These are phyloP conservation scores for Dynastes maya DNA, from an alignment of 2,888 invertebrate genomes.

Conservation along the genomic window DNA sequence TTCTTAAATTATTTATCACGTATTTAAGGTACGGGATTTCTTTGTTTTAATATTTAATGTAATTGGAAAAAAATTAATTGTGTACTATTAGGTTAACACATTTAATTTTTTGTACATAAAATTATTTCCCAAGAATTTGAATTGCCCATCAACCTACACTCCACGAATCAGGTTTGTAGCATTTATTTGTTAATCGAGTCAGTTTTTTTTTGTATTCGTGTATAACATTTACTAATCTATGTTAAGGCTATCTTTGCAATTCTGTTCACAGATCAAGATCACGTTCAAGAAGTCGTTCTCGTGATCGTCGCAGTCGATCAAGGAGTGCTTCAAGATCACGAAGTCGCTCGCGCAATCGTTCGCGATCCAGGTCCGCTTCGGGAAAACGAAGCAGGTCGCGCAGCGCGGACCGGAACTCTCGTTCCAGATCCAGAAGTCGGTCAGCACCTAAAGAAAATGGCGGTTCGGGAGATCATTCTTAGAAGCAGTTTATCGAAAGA, in stretches of 20 bases:
- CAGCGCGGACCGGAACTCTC: slow-evolving; percentile 65
- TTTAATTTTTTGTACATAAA: slow-evolving; percentile 4
- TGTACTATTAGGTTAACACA: neutral
- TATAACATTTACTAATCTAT: neutral
- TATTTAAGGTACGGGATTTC: neutral
- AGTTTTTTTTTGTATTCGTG: neutral
- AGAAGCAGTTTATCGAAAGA: slow-evolving; percentile 23
- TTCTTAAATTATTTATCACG: neutral
- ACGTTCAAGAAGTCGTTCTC: slow-evolving; percentile 68
- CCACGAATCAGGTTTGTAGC: slow-evolving; percentile 13
- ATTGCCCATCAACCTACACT: slow-evolving; percentile 1
- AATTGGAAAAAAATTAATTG: neutral
- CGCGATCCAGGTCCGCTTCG: slow-evolving; percentile 65
- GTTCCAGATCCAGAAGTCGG: slow-evolving; percentile 67
- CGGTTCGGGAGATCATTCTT: slow-evolving; percentile 62
- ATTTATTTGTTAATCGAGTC: neutral
- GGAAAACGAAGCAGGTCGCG: slow-evolving; percentile 65
- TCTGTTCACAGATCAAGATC: slow-evolving; percentile 64
- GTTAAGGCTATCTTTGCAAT: slow-evolving; percentile 13
- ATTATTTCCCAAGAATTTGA: slow-evolving; percentile 1
- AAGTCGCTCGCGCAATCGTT: slow-evolving; percentile 68
- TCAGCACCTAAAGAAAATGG: slow-evolving; percentile 69
- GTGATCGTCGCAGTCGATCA: slow-evolving; percentile 68
- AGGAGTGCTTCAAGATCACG: slow-evolving; percentile 68
- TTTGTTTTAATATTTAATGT: neutral